A percentile compares a stretch with the other conserved stretches of the same genome.
Conservation (phyloP, 2,113 vertebrate genomes). For the Alethe diademata region DNA sequence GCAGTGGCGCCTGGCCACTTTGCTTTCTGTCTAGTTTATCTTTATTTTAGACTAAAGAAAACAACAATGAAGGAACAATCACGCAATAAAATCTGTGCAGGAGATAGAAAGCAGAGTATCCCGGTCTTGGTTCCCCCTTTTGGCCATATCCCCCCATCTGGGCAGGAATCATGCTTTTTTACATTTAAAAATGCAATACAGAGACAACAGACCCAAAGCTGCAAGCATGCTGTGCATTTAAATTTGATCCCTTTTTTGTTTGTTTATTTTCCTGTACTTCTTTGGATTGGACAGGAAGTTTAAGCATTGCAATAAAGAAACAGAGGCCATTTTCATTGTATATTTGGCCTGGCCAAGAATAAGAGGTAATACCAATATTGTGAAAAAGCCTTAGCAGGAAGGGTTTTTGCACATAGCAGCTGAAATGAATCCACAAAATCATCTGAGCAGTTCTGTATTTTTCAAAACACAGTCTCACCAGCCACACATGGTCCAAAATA, state of each 20-base stretch:
- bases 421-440: neutral
- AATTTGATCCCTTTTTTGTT: slow-evolving; percentile 36
- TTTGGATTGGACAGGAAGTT: slow-evolving; percentile 32
- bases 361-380: neutral
- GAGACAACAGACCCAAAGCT: slow-evolving; percentile 15
- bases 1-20: slow-evolving; percentile 64
- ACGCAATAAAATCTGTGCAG: neutral
- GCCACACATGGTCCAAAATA: neutral
- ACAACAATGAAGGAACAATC: slow-evolving; percentile 50
- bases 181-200: neutral
- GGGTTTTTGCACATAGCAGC: neutral
- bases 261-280: slow-evolving; percentile 19
- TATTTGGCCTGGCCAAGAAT: slow-evolving; percentile 35
- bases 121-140: neutral
- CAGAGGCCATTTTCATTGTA: neutral
- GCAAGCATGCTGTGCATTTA: slow-evolving; percentile 25
- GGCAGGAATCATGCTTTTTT: neutral
- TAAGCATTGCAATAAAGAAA: slow-evolving; percentile 20
- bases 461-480: neutral
- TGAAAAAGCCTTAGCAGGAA: neutral
- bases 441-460: neutral
- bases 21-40: slow-evolving; percentile 64
- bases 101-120: slow-evolving; percentile 26
- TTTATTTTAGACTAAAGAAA: slow-evolving; percentile 61
- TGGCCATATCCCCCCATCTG: neutral